phyloP scores from a whole-genome alignment of 2,113 vertebrate species.

The Psophia crepitans region DNA sequence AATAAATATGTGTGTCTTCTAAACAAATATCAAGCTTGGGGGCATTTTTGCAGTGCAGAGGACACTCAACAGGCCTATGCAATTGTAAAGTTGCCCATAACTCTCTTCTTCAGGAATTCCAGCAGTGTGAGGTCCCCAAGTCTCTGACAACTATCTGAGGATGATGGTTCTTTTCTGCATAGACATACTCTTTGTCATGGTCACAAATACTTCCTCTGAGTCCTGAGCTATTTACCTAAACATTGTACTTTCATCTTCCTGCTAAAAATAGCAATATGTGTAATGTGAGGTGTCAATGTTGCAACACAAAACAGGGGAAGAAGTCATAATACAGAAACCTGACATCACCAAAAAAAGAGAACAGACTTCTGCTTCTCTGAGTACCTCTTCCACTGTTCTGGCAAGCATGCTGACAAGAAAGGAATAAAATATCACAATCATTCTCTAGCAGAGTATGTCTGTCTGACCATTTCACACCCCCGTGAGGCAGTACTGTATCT shows the following conservation, averaged over 20 bases:
- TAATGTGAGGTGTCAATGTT: accelerated
- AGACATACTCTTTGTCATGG: background rate
- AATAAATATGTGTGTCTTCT: background rate
- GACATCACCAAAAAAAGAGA: background rate
- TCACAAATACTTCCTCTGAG: background rate
- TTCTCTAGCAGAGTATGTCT: background rate
- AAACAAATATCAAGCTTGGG: background rate
- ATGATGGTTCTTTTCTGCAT: background rate
- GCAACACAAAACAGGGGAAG: accelerated
- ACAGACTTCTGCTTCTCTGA: background rate
- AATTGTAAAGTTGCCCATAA: background rate
- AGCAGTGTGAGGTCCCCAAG: background rate
- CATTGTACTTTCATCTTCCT: background rate
- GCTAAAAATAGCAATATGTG: background rate
- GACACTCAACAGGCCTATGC: background rate
- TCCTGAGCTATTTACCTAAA: background rate
- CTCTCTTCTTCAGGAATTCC: background rate
- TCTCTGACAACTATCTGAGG: background rate
- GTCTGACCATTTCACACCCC: background rate
- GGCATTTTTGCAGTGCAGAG: background rate
- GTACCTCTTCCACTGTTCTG: background rate
- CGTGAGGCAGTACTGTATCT: background rate
- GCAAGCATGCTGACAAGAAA: background rate
- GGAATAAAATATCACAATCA: background rate
- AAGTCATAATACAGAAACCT: background rate